Base-by-base conservation (phyloP, 2,888 invertebrate genomes). In the Eulithis testata region DNA sequence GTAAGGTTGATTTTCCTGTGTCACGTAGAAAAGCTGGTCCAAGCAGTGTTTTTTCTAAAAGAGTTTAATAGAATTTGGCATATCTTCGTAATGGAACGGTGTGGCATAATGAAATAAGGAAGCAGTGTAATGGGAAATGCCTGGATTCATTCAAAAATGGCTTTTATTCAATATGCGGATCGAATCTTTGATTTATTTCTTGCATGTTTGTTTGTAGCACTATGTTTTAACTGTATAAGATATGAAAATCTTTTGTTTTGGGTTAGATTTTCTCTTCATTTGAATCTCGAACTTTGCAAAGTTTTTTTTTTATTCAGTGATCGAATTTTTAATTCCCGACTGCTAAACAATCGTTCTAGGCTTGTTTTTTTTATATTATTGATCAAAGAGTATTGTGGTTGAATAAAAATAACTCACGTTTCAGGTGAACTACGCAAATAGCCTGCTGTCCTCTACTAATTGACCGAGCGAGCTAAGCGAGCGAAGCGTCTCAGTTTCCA, bases 21-120 rank as follows among this genome's bases (percentile, higher is more conserved):
- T 11, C 31, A 8, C 27, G 43, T 5, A 55, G 12, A 68, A 68
- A 71, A 71, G 66, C 71, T 74, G 79, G 78, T 80, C 72, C 63
- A 82, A 85, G 80, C 84, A 86, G 82, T 85, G 80, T 79, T 84
- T 85, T 67, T 45, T 49, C 74, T 82, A 85, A 85, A 84, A 84
- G 83, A 84, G 83, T 85, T 86, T 90, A 89, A 90, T 90, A 89
- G 89, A 90, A 90, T 90, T 87, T 83, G 83, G 82, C 89, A 87
- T 91, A 90, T 90, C 91, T 90, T 83, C 86, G 89, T 90, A 91
- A 91, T 91, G 91, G 91, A 89, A 87, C 60, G 55, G 56, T 60
- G 60, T 82, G 82, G 79, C 80, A 82, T 91, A 91, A 91, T 90
- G 90, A 91, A 91, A 91, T 90, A 89, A 91, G 87, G 86, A 87